Evolutionary conservation across 2,113 vertebrate genomes (phyloP).

Genomic region (Cyphomyrus discorhynchus): DNA sequence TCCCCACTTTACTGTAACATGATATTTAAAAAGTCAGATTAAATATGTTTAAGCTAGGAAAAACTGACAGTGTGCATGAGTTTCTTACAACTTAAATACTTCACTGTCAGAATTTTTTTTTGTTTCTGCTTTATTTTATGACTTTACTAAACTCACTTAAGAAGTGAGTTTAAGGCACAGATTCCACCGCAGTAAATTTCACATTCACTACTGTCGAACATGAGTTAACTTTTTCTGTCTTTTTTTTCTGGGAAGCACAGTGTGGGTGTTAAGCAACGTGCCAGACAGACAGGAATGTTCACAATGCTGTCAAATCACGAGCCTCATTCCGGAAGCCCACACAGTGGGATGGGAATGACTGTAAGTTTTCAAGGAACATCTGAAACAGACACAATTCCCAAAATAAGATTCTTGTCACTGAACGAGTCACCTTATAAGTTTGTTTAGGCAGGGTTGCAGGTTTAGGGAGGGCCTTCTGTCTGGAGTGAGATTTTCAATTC

Average conservation of each 20-base stretch:
- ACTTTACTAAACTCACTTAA: neutral
- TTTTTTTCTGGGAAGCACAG: neutral
- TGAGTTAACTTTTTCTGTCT: neutral
- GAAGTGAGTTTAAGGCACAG: neutral
- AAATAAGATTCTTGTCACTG: neutral
- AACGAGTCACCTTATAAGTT: neutral
- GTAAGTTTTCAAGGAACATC: neutral
- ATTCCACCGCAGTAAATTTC: neutral
- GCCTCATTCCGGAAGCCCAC: neutral
- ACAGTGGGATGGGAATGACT: neutral
- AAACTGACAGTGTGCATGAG: neutral
- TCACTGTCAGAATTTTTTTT: neutral
- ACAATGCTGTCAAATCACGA: neutral
- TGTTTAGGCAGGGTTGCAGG: too few relatives aligned
- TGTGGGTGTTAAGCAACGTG: neutral
- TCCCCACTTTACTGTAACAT: neutral
- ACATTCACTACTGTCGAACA: neutral
- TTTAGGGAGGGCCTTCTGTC: too few relatives aligned
- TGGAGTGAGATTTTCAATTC: too few relatives aligned
- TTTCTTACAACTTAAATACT: neutral
- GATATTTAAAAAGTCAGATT: neutral
- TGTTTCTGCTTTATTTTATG: neutral
- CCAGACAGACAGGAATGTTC: neutral
- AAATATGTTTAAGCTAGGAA: neutral
- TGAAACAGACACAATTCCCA: neutral